Conservation (phyloP, 2,113 vertebrate species). For the Machaerirhynchus nigripectus region DNA sequence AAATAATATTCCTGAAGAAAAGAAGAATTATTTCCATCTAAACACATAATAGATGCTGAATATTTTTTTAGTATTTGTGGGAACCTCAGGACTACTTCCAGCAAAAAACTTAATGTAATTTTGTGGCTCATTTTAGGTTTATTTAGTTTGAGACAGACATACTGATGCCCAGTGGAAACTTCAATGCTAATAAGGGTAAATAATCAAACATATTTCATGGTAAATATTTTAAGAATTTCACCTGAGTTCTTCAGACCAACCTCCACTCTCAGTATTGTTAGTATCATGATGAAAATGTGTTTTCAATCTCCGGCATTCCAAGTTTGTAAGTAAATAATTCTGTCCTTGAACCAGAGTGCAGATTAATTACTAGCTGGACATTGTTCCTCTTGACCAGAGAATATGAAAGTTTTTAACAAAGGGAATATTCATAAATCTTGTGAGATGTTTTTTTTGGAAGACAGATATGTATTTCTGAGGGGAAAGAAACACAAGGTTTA, state of each 20-base stretch:
- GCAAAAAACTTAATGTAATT: neutral
- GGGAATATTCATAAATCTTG: constrained; percentile 45
- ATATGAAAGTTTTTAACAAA: constrained; percentile 10
- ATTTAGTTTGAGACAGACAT: neutral
- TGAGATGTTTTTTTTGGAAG: constrained; percentile 19
- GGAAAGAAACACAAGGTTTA: constrained; percentile 16
- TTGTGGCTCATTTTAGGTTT: neutral
- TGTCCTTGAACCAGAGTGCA: constrained; percentile 21
- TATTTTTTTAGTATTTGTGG: neutral
- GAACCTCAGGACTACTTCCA: neutral
- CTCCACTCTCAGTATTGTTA: neutral
- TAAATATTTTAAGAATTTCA: constrained; percentile 48
- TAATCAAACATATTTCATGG: neutral
- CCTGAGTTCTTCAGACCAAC: constrained; percentile 13
- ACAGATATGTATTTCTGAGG: constrained; percentile 5
- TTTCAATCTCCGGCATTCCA: neutral
- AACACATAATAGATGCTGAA: neutral
- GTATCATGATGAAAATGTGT: neutral
- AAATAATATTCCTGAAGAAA: neutral
- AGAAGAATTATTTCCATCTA: neutral
- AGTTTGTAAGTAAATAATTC: constrained; percentile 58
- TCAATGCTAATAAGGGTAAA: neutral
- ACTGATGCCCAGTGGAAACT: neutral
- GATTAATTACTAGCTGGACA: constrained; percentile 35
- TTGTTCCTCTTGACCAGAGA: neutral